A percentile compares a stretch with the other conserved stretches of the same genome.
These are phyloP conservation scores for Pelodytes ibericus DNA, from an alignment of 2,797 vertebrate genomes.

Conservation along the genomic window DNA sequence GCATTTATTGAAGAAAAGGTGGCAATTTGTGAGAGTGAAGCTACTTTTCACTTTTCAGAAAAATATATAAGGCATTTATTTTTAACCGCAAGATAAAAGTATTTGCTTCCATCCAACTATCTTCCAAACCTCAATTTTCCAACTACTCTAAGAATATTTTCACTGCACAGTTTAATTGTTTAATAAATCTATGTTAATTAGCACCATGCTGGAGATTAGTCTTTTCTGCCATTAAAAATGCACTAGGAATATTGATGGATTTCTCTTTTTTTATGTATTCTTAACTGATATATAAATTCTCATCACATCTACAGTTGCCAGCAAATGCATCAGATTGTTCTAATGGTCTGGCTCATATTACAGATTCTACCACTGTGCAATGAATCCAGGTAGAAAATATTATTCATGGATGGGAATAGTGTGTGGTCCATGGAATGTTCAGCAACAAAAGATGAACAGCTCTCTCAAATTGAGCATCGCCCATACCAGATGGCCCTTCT, in stretches of 20 bases:
- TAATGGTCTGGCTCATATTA: slow-evolving; percentile 34
- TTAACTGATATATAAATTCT: slow-evolving; percentile 34
- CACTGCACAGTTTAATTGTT: slow-evolving; percentile 24
- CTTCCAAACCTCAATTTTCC: slow-evolving; percentile 8
- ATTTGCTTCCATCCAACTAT: not conserved
- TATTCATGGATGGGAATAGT: slow-evolving; percentile 39
- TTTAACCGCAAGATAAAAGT: slow-evolving; percentile 25
- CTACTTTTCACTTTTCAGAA: too few relatives aligned
- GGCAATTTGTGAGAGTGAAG: too few relatives aligned
- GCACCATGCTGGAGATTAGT: slow-evolving; percentile 19
- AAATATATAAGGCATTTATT: too few relatives aligned
- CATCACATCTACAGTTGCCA: slow-evolving; percentile 44
- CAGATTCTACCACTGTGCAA: slow-evolving; percentile 42
- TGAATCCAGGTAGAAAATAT: slow-evolving; percentile 50
- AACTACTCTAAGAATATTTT: slow-evolving; percentile 19
- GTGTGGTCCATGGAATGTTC: slow-evolving; percentile 17
- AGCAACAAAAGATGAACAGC: slow-evolving; percentile 15
- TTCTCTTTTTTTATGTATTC: slow-evolving; percentile 3
- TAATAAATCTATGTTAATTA: slow-evolving; percentile 41
- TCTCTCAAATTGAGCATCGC: not conserved
- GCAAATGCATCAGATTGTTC: slow-evolving; percentile 32
- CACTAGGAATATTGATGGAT: not conserved
- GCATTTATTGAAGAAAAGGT: too few relatives aligned
- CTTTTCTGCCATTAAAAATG: not conserved
- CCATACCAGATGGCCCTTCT: too few relatives aligned